Conservation (phyloP, 2,797 vertebrate genomes). For the Aplochiton taeniatus region DNA sequence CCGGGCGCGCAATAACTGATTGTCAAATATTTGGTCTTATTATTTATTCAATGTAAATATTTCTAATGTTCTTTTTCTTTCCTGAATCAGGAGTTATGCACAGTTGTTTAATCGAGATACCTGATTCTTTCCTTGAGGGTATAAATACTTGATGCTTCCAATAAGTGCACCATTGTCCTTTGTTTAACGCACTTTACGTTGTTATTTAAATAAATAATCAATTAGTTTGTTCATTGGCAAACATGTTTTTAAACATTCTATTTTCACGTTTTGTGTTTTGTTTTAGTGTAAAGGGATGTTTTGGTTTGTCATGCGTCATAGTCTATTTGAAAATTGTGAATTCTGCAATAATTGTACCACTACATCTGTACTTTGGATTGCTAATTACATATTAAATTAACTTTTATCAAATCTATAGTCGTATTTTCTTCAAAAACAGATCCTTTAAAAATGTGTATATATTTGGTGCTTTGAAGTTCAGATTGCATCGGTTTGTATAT, state of each 20-base stretch:
- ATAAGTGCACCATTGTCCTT: background rate
- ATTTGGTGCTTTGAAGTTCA: slow-evolving; percentile 1
- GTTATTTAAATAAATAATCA: background rate
- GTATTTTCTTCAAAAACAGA: too few relatives aligned
- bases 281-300: too few relatives aligned
- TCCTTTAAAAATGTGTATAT: background rate
- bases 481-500: slow-evolving; percentile 51
- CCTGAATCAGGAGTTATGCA: background rate
- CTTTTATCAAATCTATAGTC: slow-evolving; percentile 25
- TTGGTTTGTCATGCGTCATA: too few relatives aligned
- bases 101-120: background rate
- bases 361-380: slow-evolving; percentile 38
- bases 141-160: background rate
- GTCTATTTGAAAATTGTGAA: too few relatives aligned
- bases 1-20: slow-evolving; percentile 52
- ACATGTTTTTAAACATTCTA: slow-evolving; percentile 17
- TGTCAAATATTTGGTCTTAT: background rate
- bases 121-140: background rate
- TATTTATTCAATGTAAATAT: slow-evolving; percentile 23
- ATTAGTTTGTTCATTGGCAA: background rate
- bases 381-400: slow-evolving; percentile 65
- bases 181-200: slow-evolving; percentile 60
- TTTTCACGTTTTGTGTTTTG: slow-evolving; percentile 25
- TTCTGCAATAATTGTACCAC: too few relatives aligned
- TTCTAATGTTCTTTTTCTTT: slow-evolving; percentile 24